Conservation (phyloP, 2,797 vertebrate species). For the Hydrolagus colliei region DNA sequence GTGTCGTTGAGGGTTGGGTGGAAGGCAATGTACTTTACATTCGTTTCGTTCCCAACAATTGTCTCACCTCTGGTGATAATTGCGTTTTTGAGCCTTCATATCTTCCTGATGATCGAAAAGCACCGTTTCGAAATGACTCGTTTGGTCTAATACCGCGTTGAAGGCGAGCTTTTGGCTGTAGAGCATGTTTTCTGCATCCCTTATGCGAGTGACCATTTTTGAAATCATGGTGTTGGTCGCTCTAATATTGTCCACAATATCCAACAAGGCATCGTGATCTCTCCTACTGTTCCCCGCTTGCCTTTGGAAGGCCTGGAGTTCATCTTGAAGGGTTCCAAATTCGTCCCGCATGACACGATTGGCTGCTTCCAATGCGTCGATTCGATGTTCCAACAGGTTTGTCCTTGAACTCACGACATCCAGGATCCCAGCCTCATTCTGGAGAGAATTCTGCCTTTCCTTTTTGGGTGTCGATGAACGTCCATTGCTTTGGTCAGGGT, state of each 20-base stretch:
- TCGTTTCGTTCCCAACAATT: fast-evolving
- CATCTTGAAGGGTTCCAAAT: not conserved
- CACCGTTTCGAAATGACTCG: not conserved
- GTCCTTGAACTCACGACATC: not conserved
- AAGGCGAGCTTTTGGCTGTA: not conserved
- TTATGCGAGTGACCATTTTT: conserved; percentile 2
- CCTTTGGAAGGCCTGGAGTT: not conserved
- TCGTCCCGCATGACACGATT: not conserved
- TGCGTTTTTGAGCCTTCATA: not conserved
- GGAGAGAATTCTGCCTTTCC: not conserved
- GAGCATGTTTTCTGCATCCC: not conserved
- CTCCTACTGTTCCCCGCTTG: not conserved
- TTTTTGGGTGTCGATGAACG: too few relatives aligned
- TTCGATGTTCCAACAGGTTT: conserved; percentile 12
- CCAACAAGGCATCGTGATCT: not conserved
- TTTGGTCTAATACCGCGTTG: not conserved
- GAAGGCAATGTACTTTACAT: too few relatives aligned
- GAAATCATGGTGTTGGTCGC: not conserved
- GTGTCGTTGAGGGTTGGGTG: too few relatives aligned
- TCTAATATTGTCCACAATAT: not conserved
- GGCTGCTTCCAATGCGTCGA: not conserved
- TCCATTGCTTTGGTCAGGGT: too few relatives aligned
- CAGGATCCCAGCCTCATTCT: not conserved
- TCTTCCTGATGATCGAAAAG: conserved; percentile 12
- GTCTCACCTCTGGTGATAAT: conserved; percentile 41